Evolutionary conservation across 2,888 invertebrate genomes (phyloP).

Genomic region (Schizotus pectinicornis): DNA sequence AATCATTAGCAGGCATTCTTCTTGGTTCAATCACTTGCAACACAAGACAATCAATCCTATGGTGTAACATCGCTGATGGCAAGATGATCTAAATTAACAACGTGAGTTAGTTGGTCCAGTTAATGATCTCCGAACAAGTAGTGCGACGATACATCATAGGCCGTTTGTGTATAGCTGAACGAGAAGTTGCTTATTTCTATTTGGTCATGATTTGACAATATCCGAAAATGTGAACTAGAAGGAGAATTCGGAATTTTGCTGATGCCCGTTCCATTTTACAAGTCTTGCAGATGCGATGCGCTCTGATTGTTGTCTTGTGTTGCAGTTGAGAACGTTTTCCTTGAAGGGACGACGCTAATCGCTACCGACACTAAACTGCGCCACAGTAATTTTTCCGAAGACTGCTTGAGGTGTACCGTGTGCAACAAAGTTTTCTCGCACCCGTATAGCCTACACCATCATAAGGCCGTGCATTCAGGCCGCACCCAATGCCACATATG

Average conservation of each 20-base stretch:
- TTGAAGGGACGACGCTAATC: conserved; percentile 2
- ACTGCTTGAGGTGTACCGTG: conserved; percentile 16
- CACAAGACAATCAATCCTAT: too few relatives aligned
- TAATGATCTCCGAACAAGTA: too few relatives aligned
- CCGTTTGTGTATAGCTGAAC: too few relatives aligned
- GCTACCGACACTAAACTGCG: conserved; percentile 11
- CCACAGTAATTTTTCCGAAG: conserved; percentile 21
- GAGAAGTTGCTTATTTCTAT: too few relatives aligned
- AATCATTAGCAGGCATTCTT: too few relatives aligned
- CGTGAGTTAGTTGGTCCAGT: too few relatives aligned
- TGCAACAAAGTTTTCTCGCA: conserved; percentile 35
- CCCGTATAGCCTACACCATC: conserved; percentile 60
- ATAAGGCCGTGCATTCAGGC: conserved; percentile 61
- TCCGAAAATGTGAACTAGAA: too few relatives aligned
- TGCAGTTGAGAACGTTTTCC: conserved; percentile 14
- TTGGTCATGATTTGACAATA: too few relatives aligned
- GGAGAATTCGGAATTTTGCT: not conserved
- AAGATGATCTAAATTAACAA: too few relatives aligned
- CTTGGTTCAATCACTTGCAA: too few relatives aligned
- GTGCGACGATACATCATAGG: too few relatives aligned
- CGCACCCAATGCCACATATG: conserved; percentile 61
- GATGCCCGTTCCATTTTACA: conserved; percentile 12
- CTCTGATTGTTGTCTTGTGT: conserved; percentile 20
- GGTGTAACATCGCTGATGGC: too few relatives aligned
- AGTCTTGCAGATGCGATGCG: conserved; percentile 18